These are phyloP conservation scores for Idaea biselata DNA, from an alignment of 2,888 invertebrate genomes.

Conservation along the genomic window DNA sequence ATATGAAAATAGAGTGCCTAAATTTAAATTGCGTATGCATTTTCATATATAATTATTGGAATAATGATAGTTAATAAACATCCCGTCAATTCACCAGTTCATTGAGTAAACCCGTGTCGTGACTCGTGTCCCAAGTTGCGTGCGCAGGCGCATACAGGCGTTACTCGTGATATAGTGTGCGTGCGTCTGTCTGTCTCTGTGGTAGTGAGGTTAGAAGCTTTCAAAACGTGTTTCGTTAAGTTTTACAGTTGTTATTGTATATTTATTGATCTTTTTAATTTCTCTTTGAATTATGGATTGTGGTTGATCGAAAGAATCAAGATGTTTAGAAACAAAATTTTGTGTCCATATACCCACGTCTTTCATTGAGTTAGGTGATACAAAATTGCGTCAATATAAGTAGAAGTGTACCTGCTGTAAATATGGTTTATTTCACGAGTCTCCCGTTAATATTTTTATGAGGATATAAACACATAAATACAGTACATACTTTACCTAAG, in stretches of 20 bases:
- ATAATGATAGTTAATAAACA: too few relatives aligned
- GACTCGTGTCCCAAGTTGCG: constrained; percentile 16
- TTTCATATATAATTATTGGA: not conserved
- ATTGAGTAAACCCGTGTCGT: constrained; percentile 58
- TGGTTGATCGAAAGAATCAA: not conserved
- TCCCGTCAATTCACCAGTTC: constrained; percentile 49
- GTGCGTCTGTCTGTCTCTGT: not conserved
- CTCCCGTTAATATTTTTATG: not conserved
- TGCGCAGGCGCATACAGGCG: constrained; percentile 18
- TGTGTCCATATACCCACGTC: not conserved
- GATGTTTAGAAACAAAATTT: not conserved
- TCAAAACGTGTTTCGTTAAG: constrained; percentile 55
- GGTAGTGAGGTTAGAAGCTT: constrained; percentile 55
- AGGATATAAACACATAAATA: not conserved
- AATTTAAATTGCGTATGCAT: not conserved
- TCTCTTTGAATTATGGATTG: constrained; percentile 29
- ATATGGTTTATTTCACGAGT: not conserved
- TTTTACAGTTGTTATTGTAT: constrained; percentile 61
- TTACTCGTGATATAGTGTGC: constrained; percentile 23
- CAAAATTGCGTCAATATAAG: too few relatives aligned
- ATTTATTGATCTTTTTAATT: constrained; percentile 49
- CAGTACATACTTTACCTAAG: not conserved
- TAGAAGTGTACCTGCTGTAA: too few relatives aligned
- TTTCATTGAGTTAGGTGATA: not conserved
- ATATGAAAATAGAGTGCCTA: not conserved